phyloP scores from a whole-genome alignment of 2,797 vertebrate species.

The Pteronotus mesoamericanus region DNA sequence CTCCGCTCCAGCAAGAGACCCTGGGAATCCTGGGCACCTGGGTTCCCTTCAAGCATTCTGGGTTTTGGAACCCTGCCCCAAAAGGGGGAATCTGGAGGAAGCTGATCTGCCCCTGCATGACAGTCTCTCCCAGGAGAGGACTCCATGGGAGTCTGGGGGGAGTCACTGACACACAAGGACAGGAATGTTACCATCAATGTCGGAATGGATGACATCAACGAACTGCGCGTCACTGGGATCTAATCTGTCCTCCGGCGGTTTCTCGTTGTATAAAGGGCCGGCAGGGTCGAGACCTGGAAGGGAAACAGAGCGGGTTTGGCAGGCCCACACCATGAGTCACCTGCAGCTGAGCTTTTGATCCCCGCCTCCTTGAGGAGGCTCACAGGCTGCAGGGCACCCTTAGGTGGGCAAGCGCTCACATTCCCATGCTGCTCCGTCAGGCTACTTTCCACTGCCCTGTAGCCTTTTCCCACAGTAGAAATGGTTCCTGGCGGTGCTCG shows the following conservation, averaged over 20 bases:
- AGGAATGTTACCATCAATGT: constrained; percentile 88
- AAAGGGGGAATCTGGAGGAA: not conserved
- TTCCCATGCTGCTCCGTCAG: not conserved
- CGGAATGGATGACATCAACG: constrained; percentile 95
- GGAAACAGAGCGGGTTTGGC: constrained; percentile 49
- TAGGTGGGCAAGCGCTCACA: not conserved
- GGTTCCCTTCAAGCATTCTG: not conserved
- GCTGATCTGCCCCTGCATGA: not conserved
- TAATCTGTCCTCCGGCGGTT: constrained; percentile 83
- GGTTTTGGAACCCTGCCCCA: not conserved
- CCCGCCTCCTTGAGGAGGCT: not conserved
- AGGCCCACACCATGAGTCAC: constrained; percentile 51
- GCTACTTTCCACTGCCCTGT: not conserved
- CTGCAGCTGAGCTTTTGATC: not conserved
- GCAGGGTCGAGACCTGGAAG: constrained; percentile 93
- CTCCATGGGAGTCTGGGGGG: not conserved
- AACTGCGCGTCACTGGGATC: constrained; percentile 91
- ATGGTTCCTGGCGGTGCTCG: not conserved
- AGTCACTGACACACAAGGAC: not conserved
- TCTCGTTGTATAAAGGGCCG: constrained; percentile 89
- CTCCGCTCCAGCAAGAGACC: not conserved
- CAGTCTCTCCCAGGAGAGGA: not conserved
- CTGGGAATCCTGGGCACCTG: not conserved
- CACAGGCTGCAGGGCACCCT: not conserved
- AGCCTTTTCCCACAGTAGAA: constrained; percentile 42